Evolutionary conservation across 2,797 vertebrate genomes (phyloP).

Genomic region (Trichosurus vulpecula): DNA sequence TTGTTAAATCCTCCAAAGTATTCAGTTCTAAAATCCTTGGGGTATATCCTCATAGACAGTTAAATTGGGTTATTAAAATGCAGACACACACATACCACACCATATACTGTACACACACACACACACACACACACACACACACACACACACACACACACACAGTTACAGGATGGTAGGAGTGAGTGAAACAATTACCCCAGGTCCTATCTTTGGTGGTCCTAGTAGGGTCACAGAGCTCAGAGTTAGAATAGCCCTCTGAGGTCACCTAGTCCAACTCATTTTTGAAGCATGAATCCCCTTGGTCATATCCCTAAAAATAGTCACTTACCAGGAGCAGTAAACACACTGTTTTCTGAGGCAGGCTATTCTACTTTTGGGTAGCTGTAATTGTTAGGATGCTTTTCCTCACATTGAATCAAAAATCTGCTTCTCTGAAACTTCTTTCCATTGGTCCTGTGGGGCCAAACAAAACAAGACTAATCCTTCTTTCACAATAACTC

Average conservation of each 20-base stretch:
- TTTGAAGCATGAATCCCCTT: neutral
- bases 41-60: neutral
- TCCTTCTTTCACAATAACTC: neutral
- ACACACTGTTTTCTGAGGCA: neutral
- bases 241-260: neutral
- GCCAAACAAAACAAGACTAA: constrained; percentile 2
- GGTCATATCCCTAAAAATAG: neutral
- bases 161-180: neutral
- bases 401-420: neutral
- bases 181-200: neutral
- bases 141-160: neutral
- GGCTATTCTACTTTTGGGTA: neutral
- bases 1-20: neutral
- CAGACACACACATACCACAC: neutral
- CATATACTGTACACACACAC: too few relatives aligned
- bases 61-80: neutral
- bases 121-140: neutral
- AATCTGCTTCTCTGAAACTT: neutral
- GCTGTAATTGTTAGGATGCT: neutral
- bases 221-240: neutral
- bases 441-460: neutral
- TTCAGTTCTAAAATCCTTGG: neutral
- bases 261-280: neutral
- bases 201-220: neutral
- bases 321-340: neutral